Percentiles rank a stretch among this genome's conserved stretches.
Conservation (phyloP, 2,888 invertebrate genomes). For the Molorchus minor region DNA sequence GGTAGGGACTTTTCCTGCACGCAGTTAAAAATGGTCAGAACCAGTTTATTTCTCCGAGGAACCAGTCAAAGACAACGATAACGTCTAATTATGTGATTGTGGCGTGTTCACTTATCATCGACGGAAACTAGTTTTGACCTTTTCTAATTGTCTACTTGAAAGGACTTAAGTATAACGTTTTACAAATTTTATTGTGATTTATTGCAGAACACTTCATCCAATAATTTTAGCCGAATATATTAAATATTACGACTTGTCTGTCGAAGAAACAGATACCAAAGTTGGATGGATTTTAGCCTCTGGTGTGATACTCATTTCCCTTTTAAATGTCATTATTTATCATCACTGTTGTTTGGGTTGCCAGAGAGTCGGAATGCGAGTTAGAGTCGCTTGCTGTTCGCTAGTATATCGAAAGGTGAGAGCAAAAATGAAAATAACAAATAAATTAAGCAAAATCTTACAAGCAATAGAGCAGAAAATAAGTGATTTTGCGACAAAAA, state of each 20-base stretch:
- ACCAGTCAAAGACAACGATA: no score
- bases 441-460: no score
- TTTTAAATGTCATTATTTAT: slow-evolving; percentile 69
- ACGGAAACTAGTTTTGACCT: no score
- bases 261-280: slow-evolving; percentile 62
- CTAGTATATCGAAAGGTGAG: slow-evolving; percentile 82
- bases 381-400: slow-evolving; percentile 80
- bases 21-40: background rate
- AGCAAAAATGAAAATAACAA: no score
- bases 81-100: no score
- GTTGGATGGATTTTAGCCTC: slow-evolving; percentile 75
- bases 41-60: background rate
- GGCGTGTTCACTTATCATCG: no score
- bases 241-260: slow-evolving; percentile 65
- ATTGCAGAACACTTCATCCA: slow-evolving; percentile 70
- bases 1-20: slow-evolving; percentile 59
- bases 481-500: no score
- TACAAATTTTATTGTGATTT: no score
- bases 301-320: slow-evolving; percentile 68
- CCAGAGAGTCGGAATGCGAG: slow-evolving; percentile 77
- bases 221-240: slow-evolving; percentile 70
- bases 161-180: no score
- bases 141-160: no score
- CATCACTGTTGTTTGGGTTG: slow-evolving; percentile 71
- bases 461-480: no score